Base-by-base conservation (phyloP, 2,888 invertebrate genomes). In the Scaptomyza caliginosa region DNA sequence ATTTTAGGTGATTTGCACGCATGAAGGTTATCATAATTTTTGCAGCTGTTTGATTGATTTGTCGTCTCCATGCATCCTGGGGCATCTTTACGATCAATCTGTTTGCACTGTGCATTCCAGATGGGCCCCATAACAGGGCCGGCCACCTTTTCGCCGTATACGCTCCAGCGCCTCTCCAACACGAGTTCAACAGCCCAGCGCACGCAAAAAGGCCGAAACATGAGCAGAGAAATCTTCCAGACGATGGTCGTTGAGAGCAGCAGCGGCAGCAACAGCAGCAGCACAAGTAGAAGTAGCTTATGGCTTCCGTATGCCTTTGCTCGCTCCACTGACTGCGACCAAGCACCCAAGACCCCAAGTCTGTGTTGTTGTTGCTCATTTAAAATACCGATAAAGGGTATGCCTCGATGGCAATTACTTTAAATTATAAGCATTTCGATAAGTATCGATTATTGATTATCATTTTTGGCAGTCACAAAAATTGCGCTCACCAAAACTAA, bases 41-140 rank as follows among this genome's bases (percentile, higher is more conserved):
- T 63, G 65, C 74, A 74, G 74, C 72, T 81, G 68, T 77, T 30
- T 84, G 79, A 79, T 79, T 85, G 86, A 79, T 82, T 85, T 74
- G 45, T 24, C 30, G 21, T 7, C 32, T 46, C 17, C 32, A 57
- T 38, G 69, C 57, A 74, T 65, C 81, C 74, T 65, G 70, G 52
- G 56, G 40, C 58, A 66, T 32, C n/a, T 67, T 81, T 54, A 34
- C 40, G 49, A 48, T 17, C 55, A 57, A 66, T 56, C 45, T 58
- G 62, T 59, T 58, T 59, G 52, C 28, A 46, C 55, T 28, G 11
- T 36, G 23, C 38, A 59, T 59, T 54, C 59, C 59, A 58, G 36
- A 34, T 49, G 55, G 38, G 38, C 23, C 40, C 56, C 69, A 74
- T 48, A 50, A 51, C 42, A 49, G 63, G 42, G 49, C 52, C 58